Evolutionary conservation across 2,888 invertebrate species (phyloP), one percentile per base, ranked within the genome.

Genomic region (Mayetiola destructor): DNA sequence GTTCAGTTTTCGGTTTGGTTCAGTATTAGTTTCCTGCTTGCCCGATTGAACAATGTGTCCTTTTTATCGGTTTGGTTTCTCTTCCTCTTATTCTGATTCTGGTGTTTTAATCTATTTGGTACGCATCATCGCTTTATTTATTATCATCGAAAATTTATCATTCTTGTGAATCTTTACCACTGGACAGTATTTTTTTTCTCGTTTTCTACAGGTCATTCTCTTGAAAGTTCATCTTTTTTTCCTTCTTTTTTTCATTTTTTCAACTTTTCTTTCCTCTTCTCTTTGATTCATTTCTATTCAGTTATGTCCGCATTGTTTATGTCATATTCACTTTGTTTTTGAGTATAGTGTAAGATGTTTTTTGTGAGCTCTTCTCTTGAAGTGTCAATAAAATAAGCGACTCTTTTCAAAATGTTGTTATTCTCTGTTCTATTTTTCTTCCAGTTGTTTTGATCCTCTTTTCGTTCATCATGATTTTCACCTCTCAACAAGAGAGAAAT

Each of bases 301-400:
- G 5, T 36, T 8, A 20, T 40, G 9, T 40, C 20, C 39, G 20
- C 9, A 42, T 42, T 42, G 42, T 42, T 42, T 42, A 12, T 42
- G 42, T 42, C 42, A 42, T 42, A 42, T 48, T 48, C 48, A 27
- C n/a, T 48, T 27, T 5, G n/a, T 27, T n/a, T 48, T 48, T 27
- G 27, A 48, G 48, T 48, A n/a, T n/a, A n/a, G n/a, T n/a, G n/a
- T n/a, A n/a, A n/a, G n/a, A n/a, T n/a, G 48, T 48, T n/a, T 40
- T 16, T 48, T 39, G 9, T 48, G 12, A 27, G 48, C 48, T 48
- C 48, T 48, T 48, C 48, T 48, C 16, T 27, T 48, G 48, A 48
- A 48, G 48, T 48, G 48, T 48, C 48, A 48, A 48, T 48, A 48
- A 48, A 48, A 48, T 48, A 48, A 48, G 48, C 48, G 48, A 48